Base-by-base conservation (phyloP, 2,113 vertebrate species). In the Indri indri region DNA sequence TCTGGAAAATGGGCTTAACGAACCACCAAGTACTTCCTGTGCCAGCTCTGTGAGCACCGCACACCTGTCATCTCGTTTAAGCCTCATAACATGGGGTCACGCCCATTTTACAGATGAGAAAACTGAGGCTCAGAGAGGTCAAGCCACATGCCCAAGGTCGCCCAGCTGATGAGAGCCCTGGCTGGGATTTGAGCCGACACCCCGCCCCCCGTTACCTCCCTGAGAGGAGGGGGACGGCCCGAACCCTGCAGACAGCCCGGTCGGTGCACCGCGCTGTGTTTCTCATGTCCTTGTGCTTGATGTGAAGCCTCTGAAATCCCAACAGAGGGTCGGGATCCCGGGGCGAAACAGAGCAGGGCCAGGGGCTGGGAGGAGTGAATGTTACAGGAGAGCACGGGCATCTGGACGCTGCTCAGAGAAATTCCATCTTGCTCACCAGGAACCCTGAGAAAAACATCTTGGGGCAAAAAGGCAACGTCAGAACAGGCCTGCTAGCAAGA, bases 241-340 rank as follows among this genome's bases (percentile, higher is more conserved):
- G 0, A 3, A 14, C 16, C 2, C 10, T 20, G 27, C 34, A 2
- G 2, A 16, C 1, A 1, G 20, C 14, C 5, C 0, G 2, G 13
- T 42, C 45, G 6, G 20, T 13, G 18, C 42, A 0, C 1, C 0
- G 32, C 4, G 1, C 42, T 13, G 4, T 2, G 13, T 5, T 7
- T 4, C 6, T 73, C 9, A 42, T 3, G 8, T 16, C 50, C 59
- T 30, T 8, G 2, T 6, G 18, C 1, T 68, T 16, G 66, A 25
- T 34, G 25, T 50, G 27, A 47, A 57, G 50, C 57, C 63, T 59
- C 63, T 17, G 52, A 88, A 57, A 47, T 9, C 18, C 23, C 66
- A 8, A 20, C 42, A 47, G 52, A 16, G 68, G 54, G 30, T 18
- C 1, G 16, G 71, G 61, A 82, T 45, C 10, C 20, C 22, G 18